Evolutionary conservation across 2,113 vertebrate genomes (phyloP).

Genomic region (Willisornis vidua): DNA sequence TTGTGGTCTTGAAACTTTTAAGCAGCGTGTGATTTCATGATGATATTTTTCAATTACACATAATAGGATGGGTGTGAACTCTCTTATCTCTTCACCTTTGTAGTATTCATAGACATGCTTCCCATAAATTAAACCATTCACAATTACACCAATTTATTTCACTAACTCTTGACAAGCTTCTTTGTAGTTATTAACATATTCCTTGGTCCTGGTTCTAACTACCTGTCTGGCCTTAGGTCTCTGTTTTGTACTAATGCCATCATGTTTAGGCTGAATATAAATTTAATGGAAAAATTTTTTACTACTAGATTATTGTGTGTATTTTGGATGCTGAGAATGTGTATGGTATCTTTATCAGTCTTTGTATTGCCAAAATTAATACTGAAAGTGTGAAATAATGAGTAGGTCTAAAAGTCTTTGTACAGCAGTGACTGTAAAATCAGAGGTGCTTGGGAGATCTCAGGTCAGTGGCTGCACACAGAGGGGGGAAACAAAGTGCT

Average conservation of each 20-base stretch:
- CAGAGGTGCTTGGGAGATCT: background rate
- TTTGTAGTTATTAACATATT: background rate
- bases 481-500: background rate
- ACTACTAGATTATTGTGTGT: background rate
- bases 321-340: background rate
- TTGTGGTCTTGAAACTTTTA: constrained; percentile 23
- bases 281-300: background rate
- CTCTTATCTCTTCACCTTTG: background rate
- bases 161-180: background rate
- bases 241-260: background rate
- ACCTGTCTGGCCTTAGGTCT: background rate
- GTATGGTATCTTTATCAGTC: background rate
- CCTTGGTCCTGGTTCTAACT: background rate
- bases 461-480: background rate
- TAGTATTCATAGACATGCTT: background rate
- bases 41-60: constrained; percentile 19
- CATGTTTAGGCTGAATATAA: background rate
- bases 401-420: background rate
- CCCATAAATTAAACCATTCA: constrained; percentile 9
- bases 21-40: constrained; percentile 22
- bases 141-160: background rate
- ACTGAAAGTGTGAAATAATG: background rate
- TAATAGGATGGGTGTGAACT: background rate
- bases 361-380: background rate
- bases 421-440: background rate